Percentiles rank a stretch among this genome's conserved stretches.
phyloP scores from a whole-genome alignment of 2,797 vertebrate species.

The Fringilla coelebs region DNA sequence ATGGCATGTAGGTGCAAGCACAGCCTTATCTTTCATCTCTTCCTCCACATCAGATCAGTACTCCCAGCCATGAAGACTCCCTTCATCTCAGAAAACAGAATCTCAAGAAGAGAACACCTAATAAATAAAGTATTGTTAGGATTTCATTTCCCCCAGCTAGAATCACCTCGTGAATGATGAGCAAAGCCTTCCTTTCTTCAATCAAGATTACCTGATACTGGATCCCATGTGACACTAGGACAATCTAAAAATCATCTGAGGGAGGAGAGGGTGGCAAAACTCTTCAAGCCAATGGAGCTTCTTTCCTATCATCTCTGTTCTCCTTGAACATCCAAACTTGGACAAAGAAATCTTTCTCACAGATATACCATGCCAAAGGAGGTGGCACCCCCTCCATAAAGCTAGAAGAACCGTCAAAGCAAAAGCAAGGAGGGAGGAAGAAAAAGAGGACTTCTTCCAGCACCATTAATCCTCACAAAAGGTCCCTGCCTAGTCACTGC shows the following conservation, averaged over 20 bases:
- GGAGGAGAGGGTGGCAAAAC: neutral
- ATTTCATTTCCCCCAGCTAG: neutral
- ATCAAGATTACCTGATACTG: slow-evolving; percentile 6
- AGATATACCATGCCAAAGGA: neutral
- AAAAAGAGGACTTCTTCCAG: neutral
- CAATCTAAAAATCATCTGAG: neutral
- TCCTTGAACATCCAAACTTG: neutral
- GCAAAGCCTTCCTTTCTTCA: slow-evolving; percentile 27
- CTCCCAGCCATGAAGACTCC: neutral
- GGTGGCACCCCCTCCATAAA: neutral
- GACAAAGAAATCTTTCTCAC: neutral
- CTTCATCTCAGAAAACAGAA: neutral
- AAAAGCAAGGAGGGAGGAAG: neutral
- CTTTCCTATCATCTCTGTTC: neutral
- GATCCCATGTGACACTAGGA: neutral
- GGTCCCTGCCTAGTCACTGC: neutral
- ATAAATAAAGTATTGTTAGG: neutral
- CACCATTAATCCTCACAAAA: neutral
- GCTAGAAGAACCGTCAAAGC: neutral
- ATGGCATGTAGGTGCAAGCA: neutral
- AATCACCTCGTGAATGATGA: neutral
- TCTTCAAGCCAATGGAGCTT: neutral
- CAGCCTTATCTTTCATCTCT: slow-evolving; percentile 14
- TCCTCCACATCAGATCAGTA: neutral
- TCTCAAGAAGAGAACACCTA: neutral